Evolutionary conservation across 2,797 vertebrate species (phyloP), one percentile per base, ranked within the genome.

Genomic region (Eupleurogrammus muticus): DNA sequence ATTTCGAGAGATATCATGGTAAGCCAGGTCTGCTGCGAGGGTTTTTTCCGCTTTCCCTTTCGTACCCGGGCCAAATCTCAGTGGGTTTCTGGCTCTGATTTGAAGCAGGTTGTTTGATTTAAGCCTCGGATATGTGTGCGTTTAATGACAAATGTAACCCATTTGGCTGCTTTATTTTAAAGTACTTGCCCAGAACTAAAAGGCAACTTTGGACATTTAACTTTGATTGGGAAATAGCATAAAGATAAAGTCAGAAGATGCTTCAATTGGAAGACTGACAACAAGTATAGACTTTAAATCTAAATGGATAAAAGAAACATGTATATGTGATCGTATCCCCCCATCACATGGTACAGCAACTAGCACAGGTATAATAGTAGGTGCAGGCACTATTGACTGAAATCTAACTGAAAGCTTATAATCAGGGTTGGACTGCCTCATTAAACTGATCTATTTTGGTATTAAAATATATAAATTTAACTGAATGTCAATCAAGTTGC

Each of bases 61-160:
- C 5, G 14, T 55, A 59, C 46, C 6, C 40, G 35, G 38, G 55
- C 56, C 21, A 62, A 14, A 48, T 52, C 17, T 54, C 28, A 7
- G 42, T 11, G 20, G n/a, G 55, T 16, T 20, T 50, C 32, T 63
- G 68, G 47, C 38, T 65, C 19, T 10, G 42, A 19, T 44, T n/a
- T 16, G 5, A 53, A 60, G 49, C 40, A 63, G 73, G 14, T 40
- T 42, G 38, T 34, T n/a, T 21, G 42, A 67, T 55, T 61, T 56
- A 44, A 44, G 32, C 19, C 20, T 65, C 8, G 32, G n/a, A n/a
- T 48, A 49, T 44, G 19, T 36, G 40, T 24, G 24, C 19, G 10
- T 66, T 14, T 11, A 34, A 47, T 20, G 20, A 58, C 36, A 38
- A 50, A 32, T 11, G n/a, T 34, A 2, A 5, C n/a, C n/a, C n/a